phyloP scores from a whole-genome alignment of 2,888 invertebrate species.

The Spilosoma lubricipeda region DNA sequence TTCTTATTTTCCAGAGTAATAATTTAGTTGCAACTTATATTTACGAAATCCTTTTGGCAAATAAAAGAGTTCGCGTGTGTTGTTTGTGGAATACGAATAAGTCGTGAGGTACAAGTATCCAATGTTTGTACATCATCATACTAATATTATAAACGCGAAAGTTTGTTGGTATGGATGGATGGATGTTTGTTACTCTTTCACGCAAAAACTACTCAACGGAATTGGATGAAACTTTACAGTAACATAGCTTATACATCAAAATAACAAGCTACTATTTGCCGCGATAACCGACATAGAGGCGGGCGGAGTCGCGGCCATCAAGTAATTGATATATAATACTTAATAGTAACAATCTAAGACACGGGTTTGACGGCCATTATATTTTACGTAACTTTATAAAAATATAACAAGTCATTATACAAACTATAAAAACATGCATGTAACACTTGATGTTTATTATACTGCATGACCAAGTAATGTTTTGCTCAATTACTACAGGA shows the following conservation, averaged over 20 bases:
- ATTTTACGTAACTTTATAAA: slow-evolving; percentile 35
- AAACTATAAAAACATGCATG: slow-evolving; percentile 20
- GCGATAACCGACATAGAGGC: too few relatives aligned
- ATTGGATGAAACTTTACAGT: too few relatives aligned
- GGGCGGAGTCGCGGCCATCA: too few relatives aligned
- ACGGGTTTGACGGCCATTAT: slow-evolving; percentile 12
- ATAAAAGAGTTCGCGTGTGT: slow-evolving; percentile 6
- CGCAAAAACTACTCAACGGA: too few relatives aligned
- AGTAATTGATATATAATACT: background rate
- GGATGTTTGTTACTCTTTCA: too few relatives aligned
- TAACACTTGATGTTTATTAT: slow-evolving; percentile 29
- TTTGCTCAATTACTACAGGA: slow-evolving; percentile 27
- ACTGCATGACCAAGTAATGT: slow-evolving; percentile 32
- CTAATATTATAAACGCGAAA: too few relatives aligned
- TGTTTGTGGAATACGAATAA: slow-evolving; percentile 23
- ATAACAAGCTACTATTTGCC: too few relatives aligned
- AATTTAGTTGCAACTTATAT: background rate
- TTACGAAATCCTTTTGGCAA: slow-evolving; percentile 26
- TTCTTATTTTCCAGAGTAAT: background rate
- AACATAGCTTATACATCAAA: too few relatives aligned
- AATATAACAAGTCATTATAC: slow-evolving; percentile 20
- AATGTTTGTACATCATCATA: slow-evolving; percentile 3
- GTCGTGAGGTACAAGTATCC: background rate
- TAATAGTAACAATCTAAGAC: slow-evolving; percentile 9
- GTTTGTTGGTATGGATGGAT: too few relatives aligned